These are phyloP conservation scores for Hirtodrosophila alboralis DNA, from an alignment of 2,888 invertebrate species.

Conservation along the genomic window DNA sequence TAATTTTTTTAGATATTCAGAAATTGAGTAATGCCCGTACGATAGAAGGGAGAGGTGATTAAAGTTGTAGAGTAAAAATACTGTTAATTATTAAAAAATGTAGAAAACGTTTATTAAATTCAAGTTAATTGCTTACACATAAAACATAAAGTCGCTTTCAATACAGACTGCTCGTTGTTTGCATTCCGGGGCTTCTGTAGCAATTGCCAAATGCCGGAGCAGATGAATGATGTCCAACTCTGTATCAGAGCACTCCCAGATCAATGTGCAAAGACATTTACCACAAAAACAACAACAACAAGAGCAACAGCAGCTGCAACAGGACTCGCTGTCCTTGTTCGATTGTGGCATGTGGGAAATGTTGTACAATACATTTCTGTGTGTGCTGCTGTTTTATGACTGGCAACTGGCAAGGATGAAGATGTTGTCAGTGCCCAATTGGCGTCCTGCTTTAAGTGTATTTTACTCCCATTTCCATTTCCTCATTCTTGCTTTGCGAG, in stretches of 20 bases:
- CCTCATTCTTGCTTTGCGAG: slow-evolving; percentile 15
- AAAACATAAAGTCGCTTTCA: slow-evolving; percentile 3
- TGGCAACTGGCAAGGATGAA: slow-evolving; percentile 42
- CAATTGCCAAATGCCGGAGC: slow-evolving; percentile 28
- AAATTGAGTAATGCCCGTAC: too few relatives aligned
- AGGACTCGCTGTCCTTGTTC: slow-evolving; percentile 42
- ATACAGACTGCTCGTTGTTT: slow-evolving; percentile 32
- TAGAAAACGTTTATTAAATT: too few relatives aligned
- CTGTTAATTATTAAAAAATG: too few relatives aligned
- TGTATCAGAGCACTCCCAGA: slow-evolving; percentile 25
- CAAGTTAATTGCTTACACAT: too few relatives aligned
- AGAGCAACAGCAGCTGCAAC: slow-evolving; percentile 12
- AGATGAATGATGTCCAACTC: slow-evolving; percentile 13
- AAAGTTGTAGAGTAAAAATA: too few relatives aligned
- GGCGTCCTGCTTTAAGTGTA: slow-evolving; percentile 28
- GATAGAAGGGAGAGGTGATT: too few relatives aligned
- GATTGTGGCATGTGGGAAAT: slow-evolving; percentile 57
- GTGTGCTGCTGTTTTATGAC: slow-evolving; percentile 49
- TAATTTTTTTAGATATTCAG: too few relatives aligned
- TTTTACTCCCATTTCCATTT: too few relatives aligned
- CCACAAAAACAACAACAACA: slow-evolving; percentile 37
- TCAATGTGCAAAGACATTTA: slow-evolving; percentile 46
- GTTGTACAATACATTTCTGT: slow-evolving; percentile 46
- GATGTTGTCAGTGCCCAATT: slow-evolving; percentile 37
- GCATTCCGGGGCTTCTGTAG: slow-evolving; percentile 37